Base-by-base conservation (phyloP, 1,140 invertebrate species). In the Himalopsyche phryganea region DNA sequence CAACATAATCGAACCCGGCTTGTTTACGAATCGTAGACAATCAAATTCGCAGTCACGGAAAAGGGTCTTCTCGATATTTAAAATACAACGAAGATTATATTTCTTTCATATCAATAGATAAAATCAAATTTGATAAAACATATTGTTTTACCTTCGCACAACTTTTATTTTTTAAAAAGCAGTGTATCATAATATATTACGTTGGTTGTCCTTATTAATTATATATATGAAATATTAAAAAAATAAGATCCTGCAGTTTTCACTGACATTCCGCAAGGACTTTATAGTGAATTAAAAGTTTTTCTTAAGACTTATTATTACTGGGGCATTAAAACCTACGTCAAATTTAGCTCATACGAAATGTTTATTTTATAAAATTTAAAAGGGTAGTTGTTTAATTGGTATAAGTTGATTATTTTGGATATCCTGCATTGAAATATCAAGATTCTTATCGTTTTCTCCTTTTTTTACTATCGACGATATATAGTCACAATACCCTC, bases 261-360 rank as follows among this genome's bases (percentile, higher is more conserved):
- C 53, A 56, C 33, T 41, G 35, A 57, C 54, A 57, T 57, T 57
- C 54, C 54, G 33, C 19, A 33, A 18, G 47, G 28, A 42, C 19
- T 50, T 41, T 35, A 32, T 13, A 23, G 46, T 48, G 35, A 40
- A 56, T 28, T 38, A 23, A 19, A 14, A 48, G 23, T n/a, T 23
- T 33, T 11, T 10, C 32, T 11, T 3, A 40, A 40, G 11, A 13
- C n/a, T 15, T 40, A n/a, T n/a, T n/a, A n/a, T 48, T 28, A 17
- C 41, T 6, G 18, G 18, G 54, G 54, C 54, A 57, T 57, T 57
- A 57, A 28, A 6, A 40, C 11, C n/a, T 40, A 40, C 15, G 23
- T 23, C 14, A 50, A 15, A 6, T 40, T 10, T 50, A 50, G 15
- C 23, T n/a, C 38, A 51, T 32, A 51, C 19, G 13, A 15, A 19